Percentiles rank a stretch among this genome's conserved stretches.
phyloP scores from a whole-genome alignment of 2,797 vertebrate genomes.

The Ctenosaura bakeri region DNA sequence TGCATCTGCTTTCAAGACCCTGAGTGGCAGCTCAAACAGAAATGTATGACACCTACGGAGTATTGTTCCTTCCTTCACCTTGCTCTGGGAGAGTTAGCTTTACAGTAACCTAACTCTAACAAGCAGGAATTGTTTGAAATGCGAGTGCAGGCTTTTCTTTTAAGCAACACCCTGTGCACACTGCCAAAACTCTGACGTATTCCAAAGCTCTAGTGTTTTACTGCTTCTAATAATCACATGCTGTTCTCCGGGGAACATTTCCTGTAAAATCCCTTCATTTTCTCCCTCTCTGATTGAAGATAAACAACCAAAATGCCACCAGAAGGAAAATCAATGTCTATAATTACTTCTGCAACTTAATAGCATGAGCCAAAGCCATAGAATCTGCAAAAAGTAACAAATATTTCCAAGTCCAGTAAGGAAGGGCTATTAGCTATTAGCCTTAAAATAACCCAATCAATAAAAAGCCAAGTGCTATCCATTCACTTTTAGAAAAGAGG shows the following conservation, averaged over 20 bases:
- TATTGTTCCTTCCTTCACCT: background rate
- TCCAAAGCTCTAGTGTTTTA: slow-evolving; percentile 26
- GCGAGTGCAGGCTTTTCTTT: background rate
- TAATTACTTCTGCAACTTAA: slow-evolving; percentile 33
- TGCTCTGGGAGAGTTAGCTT: background rate
- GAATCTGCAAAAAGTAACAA: background rate
- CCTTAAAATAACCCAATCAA: slow-evolving; percentile 31
- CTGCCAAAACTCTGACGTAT: slow-evolving; percentile 4
- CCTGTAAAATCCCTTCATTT: slow-evolving; percentile 38
- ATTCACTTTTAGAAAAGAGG: slow-evolving; percentile 3
- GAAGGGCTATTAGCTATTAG: background rate
- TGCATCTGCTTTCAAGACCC: background rate
- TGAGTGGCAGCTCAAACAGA: background rate
- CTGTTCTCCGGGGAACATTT: slow-evolving; percentile 34
- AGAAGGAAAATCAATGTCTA: slow-evolving; percentile 21
- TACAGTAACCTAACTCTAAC: background rate
- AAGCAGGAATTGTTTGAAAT: background rate
- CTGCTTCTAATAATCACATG: slow-evolving; percentile 37
- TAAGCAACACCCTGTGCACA: background rate
- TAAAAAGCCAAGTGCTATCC: slow-evolving; percentile 6
- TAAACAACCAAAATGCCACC: slow-evolving; percentile 42
- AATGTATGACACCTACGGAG: background rate
- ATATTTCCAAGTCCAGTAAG: slow-evolving; percentile 14
- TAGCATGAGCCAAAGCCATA: slow-evolving; percentile 2
- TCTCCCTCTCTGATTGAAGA: slow-evolving; percentile 13